Percentiles rank a stretch among this genome's conserved stretches.
Evolutionary conservation across 2,888 invertebrate genomes (phyloP).

Genomic region (Aspidiotus rigidus): DNA sequence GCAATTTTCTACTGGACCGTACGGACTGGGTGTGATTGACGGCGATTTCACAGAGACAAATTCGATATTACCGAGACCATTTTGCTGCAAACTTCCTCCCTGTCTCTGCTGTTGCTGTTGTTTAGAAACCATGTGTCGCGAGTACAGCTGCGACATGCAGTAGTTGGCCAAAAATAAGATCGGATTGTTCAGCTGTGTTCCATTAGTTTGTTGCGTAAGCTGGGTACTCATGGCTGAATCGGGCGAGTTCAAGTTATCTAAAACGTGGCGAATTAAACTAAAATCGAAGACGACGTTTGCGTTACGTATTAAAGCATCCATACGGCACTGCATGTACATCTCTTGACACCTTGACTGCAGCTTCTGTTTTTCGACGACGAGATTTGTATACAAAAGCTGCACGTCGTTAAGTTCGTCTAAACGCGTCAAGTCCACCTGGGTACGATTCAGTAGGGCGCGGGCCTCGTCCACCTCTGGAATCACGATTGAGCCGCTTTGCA

Average conservation of each 20-base stretch:
- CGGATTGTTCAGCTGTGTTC: conserved; percentile 49
- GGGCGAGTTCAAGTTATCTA: conserved; percentile 54
- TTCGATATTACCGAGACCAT: conserved; percentile 41
- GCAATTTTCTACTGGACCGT: conserved; percentile 22
- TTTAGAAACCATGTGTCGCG: conserved; percentile 25
- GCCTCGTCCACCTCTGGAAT: conserved; percentile 57
- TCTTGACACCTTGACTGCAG: conserved; percentile 56
- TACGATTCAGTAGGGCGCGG: conserved; percentile 53
- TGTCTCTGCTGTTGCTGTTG: conserved; percentile 17
- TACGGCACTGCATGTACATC: conserved; percentile 60
- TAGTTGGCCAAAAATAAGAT: conserved; percentile 65
- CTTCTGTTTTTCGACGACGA: conserved; percentile 57
- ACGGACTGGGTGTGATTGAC: conserved; percentile 17
- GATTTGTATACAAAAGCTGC: conserved; percentile 52
- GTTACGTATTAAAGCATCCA: conserved; percentile 60
- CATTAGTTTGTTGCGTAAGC: conserved; percentile 36
- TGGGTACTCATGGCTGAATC: conserved; percentile 44
- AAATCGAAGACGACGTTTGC: conserved; percentile 60
- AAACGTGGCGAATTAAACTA: conserved; percentile 56
- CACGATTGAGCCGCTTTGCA: conserved; percentile 58
- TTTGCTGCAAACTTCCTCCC: background rate
- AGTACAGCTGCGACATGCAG: conserved; percentile 59
- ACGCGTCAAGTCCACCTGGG: conserved; percentile 52
- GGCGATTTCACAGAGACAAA: conserved; percentile 28
- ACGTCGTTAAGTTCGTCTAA: conserved; percentile 54